phyloP scores from a whole-genome alignment of 1,140 invertebrate genomes.

The Macrocentrus cingulum region DNA sequence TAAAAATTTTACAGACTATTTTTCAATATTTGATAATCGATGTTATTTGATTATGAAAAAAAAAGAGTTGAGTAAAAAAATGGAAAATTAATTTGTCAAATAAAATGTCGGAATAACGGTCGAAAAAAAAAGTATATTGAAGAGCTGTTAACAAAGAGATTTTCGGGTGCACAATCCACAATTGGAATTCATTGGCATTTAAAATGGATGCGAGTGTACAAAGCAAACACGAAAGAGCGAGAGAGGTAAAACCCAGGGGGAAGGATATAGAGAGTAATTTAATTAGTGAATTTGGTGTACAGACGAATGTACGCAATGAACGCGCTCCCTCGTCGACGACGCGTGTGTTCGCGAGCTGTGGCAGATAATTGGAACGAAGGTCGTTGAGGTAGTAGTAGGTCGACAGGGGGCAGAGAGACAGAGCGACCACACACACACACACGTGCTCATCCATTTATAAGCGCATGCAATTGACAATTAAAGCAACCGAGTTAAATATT shows the following conservation, averaged over 20 bases:
- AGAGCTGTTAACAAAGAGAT: no score
- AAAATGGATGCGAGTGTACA: constrained; percentile 20
- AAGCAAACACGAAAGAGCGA: background rate
- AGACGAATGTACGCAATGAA: constrained; percentile 23
- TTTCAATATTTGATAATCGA: no score
- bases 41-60: no score
- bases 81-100: no score
- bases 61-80: no score
- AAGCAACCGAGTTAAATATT: constrained; percentile 12
- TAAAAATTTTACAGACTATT: no score
- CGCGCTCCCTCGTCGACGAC: constrained; percentile 1
- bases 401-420: background rate
- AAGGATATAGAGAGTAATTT: constrained; percentile 26
- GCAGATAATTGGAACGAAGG: constrained; percentile 32
- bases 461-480: constrained; percentile 24
- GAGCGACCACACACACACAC: background rate
- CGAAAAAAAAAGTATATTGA: no score
- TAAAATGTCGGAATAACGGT: no score
- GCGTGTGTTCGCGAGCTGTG: constrained; percentile 17
- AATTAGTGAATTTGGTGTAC: constrained; percentile 30
- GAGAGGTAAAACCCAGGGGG: background rate
- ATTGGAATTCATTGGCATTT: constrained; percentile 21
- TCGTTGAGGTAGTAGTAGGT: background rate
- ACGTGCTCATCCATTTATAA: background rate
- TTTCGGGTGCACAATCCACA: constrained; percentile 9